Evolutionary conservation across 2,888 invertebrate species (phyloP).

Genomic region (Melinopterus prodromus): DNA sequence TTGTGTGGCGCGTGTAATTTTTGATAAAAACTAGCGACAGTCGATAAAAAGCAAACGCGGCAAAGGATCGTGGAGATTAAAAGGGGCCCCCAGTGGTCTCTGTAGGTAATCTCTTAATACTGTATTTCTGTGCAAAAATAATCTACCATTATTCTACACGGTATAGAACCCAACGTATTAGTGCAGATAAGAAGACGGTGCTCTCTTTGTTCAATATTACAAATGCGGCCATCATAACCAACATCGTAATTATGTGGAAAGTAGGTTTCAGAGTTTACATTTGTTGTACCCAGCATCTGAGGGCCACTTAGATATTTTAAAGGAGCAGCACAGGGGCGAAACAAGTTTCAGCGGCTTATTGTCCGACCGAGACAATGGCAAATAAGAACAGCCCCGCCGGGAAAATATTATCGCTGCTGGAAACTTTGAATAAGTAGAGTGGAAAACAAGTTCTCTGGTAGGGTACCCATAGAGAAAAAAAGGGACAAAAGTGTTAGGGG

Average conservation of each 20-base stretch:
- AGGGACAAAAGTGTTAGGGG: background rate
- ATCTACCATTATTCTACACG: background rate
- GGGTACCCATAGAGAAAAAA: slow-evolving; percentile 14
- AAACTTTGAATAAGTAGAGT: slow-evolving; percentile 37
- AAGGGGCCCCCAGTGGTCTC: no score
- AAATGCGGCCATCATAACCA: background rate
- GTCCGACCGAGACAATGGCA: slow-evolving; percentile 35
- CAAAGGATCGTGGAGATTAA: no score
- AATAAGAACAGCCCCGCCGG: slow-evolving; percentile 34
- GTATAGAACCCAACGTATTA: background rate
- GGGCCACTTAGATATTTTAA: background rate
- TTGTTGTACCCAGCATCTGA: background rate
- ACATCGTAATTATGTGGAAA: background rate
- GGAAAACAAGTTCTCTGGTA: slow-evolving; percentile 36
- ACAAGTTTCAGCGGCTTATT: slow-evolving; percentile 34
- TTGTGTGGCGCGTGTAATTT: no score
- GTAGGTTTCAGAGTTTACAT: background rate
- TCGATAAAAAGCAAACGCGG: no score
- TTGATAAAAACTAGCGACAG: no score
- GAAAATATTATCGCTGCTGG: slow-evolving; percentile 35
- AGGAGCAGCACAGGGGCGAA: slow-evolving; percentile 17
- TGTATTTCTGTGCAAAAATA: no score
- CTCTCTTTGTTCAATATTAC: background rate
- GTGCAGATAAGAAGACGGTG: background rate
- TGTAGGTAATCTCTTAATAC: no score